Base-by-base conservation (phyloP, 2,797 vertebrate genomes). In the Sardinella longiceps region DNA sequence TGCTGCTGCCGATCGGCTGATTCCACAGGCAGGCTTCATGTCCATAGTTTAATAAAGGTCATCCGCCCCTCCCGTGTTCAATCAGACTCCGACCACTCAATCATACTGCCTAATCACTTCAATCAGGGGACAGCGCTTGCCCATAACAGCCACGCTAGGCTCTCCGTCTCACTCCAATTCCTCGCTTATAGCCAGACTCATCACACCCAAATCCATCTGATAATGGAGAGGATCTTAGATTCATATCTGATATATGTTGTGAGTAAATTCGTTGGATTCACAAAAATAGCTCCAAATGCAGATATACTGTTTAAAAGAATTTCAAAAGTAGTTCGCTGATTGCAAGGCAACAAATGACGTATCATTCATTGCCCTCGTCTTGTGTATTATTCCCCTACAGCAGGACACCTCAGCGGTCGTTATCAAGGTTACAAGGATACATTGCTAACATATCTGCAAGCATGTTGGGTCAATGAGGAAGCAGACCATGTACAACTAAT, bases 31-130 rank as follows among this genome's bases (percentile, higher is more conserved):
- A 9, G 25, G 23, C 10, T 25, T 28, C n/a, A 12, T 63, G 58
- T 63, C 58, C 58, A 11, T n/a, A 28, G 7, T 28, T 63, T 63
- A 28, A 25, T 63, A 63, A 63, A 63, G n/a, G 58, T 9, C 58
- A 63, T 63, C n/a, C n/a, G 10, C 23, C 25, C 6, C 23, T 28
- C 58, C n/a, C n/a, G n/a, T 63, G n/a, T 63, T 28, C 58, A 63
- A 63, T 63, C 58, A 63, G 58, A 63, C 10, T 12, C 1, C 6
- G 10, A 25, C n/a, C 58, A 25, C 58, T 63, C 58, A 63, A 63
- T 63, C 58, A 63, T 63, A 25, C 25, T 28, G 58, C 25, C n/a
- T 63, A 63, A 63, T 63, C 58, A 63, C n/a, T 63, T 63, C 58
- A 63, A 63, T 63, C 58, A 63, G 25, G 25, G 10, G 58, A 63